Evolutionary conservation across 2,797 vertebrate genomes (phyloP).

Genomic region (Rhinogobio ventralis): DNA sequence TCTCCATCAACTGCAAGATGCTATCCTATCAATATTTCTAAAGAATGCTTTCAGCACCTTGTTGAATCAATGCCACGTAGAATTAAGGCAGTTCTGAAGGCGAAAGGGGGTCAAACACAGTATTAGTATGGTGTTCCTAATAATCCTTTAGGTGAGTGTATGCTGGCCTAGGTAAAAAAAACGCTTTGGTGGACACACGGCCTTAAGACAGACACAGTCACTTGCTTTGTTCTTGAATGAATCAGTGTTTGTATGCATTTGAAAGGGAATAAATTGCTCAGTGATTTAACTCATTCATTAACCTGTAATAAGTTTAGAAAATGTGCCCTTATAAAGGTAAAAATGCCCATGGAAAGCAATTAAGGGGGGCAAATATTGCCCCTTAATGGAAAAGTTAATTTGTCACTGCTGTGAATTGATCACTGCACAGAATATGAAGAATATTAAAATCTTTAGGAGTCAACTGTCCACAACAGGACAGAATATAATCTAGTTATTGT

Average conservation of each 20-base stretch:
- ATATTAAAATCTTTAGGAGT: neutral
- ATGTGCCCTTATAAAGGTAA: too few species aligned
- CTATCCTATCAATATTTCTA: too few species aligned
- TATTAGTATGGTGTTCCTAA: too few species aligned
- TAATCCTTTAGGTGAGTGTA: too few species aligned
- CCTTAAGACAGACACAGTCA: neutral
- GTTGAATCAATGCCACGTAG: too few species aligned
- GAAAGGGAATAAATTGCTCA: neutral
- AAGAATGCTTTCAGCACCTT: too few species aligned
- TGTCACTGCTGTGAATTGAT: neutral
- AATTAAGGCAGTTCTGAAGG: too few species aligned
- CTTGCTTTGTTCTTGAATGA: neutral
- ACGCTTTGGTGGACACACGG: neutral
- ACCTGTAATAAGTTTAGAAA: neutral
- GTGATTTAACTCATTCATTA: too few species aligned
- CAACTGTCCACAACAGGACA: neutral
- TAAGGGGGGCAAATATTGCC: neutral
- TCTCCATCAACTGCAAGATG: too few species aligned
- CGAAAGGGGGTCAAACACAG: too few species aligned
- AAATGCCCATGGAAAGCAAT: too few species aligned
- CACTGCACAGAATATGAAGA: neutral
- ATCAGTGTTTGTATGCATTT: too few species aligned
- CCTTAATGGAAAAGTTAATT: neutral
- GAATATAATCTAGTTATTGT: neutral
- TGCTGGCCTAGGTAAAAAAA: neutral